Conservation (phyloP, 1,140 invertebrate genomes). For the Charaxes varanes region DNA sequence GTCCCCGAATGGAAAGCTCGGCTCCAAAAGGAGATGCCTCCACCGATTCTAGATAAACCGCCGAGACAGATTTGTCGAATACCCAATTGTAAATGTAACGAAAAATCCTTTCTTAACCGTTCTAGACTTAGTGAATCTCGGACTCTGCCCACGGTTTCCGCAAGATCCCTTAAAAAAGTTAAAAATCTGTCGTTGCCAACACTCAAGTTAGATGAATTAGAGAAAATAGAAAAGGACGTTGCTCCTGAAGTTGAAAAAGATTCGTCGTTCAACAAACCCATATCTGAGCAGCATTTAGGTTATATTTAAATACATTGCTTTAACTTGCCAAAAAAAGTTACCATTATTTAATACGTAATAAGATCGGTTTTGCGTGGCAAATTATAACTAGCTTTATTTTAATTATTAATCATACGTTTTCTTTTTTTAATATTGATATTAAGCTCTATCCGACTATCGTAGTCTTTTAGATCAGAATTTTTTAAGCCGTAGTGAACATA, state of each 20-base stretch:
- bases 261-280: slow-evolving; percentile 45
- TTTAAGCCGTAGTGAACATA: no score
- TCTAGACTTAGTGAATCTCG: slow-evolving; percentile 44
- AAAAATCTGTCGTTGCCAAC: slow-evolving; percentile 62
- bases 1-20: slow-evolving; percentile 52
- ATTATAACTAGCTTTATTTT: no score
- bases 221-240: slow-evolving; percentile 37
- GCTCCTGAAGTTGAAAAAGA: slow-evolving; percentile 52
- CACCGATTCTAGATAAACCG: slow-evolving; percentile 39
- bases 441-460: no score
- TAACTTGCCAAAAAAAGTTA: slow-evolving; percentile 21
- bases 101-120: slow-evolving; percentile 28
- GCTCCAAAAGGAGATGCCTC: slow-evolving; percentile 48
- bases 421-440: no score
- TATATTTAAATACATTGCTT: slow-evolving; percentile 64
- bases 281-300: slow-evolving; percentile 81
- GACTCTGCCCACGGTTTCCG: slow-evolving; percentile 44
- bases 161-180: slow-evolving; percentile 44
- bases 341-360: no score
- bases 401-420: no score
- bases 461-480: no score
- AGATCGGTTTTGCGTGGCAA: no score
- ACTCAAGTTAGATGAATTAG: slow-evolving; percentile 56
- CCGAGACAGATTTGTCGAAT: slow-evolving; percentile 52
- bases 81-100: slow-evolving; percentile 61